These are phyloP conservation scores for Dicycla oo DNA, from an alignment of 2,888 invertebrate species.

Conservation along the genomic window DNA sequence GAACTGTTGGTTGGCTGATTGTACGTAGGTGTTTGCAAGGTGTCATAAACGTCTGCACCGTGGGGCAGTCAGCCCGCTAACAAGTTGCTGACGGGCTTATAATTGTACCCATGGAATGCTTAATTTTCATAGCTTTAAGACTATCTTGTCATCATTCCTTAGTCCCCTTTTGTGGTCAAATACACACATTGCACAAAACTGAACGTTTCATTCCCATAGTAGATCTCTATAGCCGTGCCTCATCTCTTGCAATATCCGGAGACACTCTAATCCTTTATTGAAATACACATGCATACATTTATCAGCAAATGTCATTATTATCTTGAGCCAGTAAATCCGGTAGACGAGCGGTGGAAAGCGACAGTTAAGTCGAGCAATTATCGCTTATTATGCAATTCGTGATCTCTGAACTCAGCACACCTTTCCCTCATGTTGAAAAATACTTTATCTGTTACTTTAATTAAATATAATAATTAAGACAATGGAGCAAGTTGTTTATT, in stretches of 20 bases:
- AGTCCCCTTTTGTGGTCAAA: too few species aligned
- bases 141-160: too few species aligned
- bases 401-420: constrained; percentile 8
- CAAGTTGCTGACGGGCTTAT: too few species aligned
- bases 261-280: neutral
- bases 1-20: too few species aligned
- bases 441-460: neutral
- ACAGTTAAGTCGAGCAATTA: constrained; percentile 13
- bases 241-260: neutral
- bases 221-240: neutral
- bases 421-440: neutral
- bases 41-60: too few species aligned
- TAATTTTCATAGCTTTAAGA: too few species aligned
- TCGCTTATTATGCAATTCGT: constrained; percentile 16
- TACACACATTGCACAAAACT: neutral
- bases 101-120: too few species aligned
- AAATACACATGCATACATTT: constrained; percentile 7
- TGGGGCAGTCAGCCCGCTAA: too few species aligned
- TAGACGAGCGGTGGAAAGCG: constrained; percentile 17
- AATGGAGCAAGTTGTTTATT: too few species aligned
- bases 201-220: neutral
- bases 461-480: too few species aligned
- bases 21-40: too few species aligned
- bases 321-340: constrained; percentile 11
- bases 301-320: neutral